Percentiles rank a stretch among this genome's conserved stretches.
phyloP scores from a whole-genome alignment of 2,888 invertebrate genomes.

The Odontomyia ornata region DNA sequence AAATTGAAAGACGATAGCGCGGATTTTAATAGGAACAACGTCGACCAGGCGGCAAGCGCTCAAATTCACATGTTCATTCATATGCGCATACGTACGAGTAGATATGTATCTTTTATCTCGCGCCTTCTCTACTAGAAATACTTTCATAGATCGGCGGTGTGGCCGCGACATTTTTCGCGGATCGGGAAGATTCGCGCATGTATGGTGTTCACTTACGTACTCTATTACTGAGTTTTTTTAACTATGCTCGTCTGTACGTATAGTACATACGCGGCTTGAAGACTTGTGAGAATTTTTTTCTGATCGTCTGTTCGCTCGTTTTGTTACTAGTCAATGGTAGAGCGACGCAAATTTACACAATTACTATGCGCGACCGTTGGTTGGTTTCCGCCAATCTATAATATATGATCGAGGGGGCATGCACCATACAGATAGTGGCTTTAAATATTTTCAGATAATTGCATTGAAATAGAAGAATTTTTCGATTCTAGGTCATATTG shows the following conservation, averaged over 20 bases:
- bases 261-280: neutral
- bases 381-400: neutral
- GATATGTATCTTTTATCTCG: neutral
- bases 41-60: no score
- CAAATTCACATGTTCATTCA: neutral
- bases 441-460: neutral
- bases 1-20: slow-evolving; percentile 21
- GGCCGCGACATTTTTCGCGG: slow-evolving; percentile 18
- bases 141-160: neutral
- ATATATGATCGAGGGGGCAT: neutral
- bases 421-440: neutral
- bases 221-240: neutral
- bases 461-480: neutral
- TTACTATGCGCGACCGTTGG: no score
- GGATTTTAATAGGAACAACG: slow-evolving; percentile 13
- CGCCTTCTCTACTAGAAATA: neutral
- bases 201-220: neutral
- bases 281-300: slow-evolving; percentile 9
- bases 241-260: neutral
- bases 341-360: no score
- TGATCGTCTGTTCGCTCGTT: no score
- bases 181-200: slow-evolving; percentile 20
- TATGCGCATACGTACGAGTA: neutral
- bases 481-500: no score
- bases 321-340: no score